A percentile compares a stretch with the other conserved stretches of the same genome.
phyloP scores from a whole-genome alignment of 2,888 invertebrate genomes.

The Pyrgus malvae region DNA sequence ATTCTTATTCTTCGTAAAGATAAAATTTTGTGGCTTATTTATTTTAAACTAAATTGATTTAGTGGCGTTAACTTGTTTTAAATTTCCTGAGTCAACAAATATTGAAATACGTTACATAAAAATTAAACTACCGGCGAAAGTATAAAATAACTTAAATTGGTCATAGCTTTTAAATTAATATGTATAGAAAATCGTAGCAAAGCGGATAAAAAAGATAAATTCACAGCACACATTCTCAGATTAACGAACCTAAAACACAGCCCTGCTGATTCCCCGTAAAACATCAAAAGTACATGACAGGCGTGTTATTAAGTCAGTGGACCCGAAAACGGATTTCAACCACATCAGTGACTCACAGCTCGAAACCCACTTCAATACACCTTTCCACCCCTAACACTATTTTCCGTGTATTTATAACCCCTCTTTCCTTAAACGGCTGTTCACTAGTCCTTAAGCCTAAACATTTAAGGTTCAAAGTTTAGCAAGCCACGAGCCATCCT shows the following conservation, averaged over 20 bases:
- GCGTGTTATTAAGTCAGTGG: constrained; percentile 55
- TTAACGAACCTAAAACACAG: background rate
- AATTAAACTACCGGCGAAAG: no score
- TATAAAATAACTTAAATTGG: no score
- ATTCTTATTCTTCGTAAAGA: no score
- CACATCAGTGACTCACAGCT: constrained; percentile 45
- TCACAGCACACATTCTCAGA: no score
- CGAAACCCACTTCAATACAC: constrained; percentile 54
- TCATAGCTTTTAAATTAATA: no score
- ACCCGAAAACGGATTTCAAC: constrained; percentile 50
- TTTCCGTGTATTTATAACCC: constrained; percentile 9
- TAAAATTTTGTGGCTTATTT: no score
- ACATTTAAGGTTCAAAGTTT: background rate
- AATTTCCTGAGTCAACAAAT: no score
- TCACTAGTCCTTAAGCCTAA: constrained; percentile 5
- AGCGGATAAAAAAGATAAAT: no score
- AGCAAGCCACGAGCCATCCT: background rate
- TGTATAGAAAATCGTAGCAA: no score
- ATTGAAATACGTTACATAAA: no score
- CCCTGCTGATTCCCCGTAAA: constrained; percentile 3
- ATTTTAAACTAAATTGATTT: no score
- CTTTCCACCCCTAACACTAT: constrained; percentile 46
- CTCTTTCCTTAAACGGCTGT: background rate
- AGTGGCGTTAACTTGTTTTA: no score
- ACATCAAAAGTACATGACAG: constrained; percentile 31